A percentile compares a stretch with the other conserved stretches of the same genome.
Conservation (phyloP, 2,888 invertebrate species). For the Amiota communis region DNA sequence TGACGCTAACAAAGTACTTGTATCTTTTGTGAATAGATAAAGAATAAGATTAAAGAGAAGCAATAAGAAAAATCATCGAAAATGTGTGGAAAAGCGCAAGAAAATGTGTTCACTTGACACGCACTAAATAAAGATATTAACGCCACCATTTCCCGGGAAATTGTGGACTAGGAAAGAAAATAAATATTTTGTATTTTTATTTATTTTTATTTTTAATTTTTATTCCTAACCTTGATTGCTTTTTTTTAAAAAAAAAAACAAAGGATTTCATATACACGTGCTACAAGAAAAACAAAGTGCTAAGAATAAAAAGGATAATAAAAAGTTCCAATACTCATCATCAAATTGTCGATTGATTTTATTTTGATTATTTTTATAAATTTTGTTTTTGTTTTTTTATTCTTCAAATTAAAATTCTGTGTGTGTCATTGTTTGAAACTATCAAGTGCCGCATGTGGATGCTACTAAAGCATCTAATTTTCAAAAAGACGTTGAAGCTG, state of each 20-base stretch:
- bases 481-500: slow-evolving; percentile 53
- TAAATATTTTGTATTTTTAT: slow-evolving; percentile 11
- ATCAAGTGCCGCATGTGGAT: slow-evolving; percentile 71
- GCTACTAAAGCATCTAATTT: slow-evolving; percentile 53
- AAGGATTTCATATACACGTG: slow-evolving; percentile 17
- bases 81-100: slow-evolving; percentile 58
- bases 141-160: not conserved
- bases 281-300: slow-evolving; percentile 19
- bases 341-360: not conserved
- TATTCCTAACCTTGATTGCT: slow-evolving; percentile 30
- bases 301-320: not conserved
- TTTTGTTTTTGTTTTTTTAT: not conserved
- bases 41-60: slow-evolving; percentile 3
- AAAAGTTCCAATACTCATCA: too few relatives aligned
- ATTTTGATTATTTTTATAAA: not conserved
- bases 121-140: slow-evolving; percentile 47
- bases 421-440: not conserved
- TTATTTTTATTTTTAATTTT: slow-evolving; percentile 27
- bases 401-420: slow-evolving; percentile 7
- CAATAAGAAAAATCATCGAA: slow-evolving; percentile 38
- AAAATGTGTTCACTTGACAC: slow-evolving; percentile 68
- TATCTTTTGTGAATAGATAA: too few relatives aligned
- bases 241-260: slow-evolving; percentile 9
- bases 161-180: not conserved
- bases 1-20: too few relatives aligned